These are phyloP conservation scores for Poecilus cupreus DNA, from an alignment of 2,888 invertebrate genomes.

Conservation along the genomic window DNA sequence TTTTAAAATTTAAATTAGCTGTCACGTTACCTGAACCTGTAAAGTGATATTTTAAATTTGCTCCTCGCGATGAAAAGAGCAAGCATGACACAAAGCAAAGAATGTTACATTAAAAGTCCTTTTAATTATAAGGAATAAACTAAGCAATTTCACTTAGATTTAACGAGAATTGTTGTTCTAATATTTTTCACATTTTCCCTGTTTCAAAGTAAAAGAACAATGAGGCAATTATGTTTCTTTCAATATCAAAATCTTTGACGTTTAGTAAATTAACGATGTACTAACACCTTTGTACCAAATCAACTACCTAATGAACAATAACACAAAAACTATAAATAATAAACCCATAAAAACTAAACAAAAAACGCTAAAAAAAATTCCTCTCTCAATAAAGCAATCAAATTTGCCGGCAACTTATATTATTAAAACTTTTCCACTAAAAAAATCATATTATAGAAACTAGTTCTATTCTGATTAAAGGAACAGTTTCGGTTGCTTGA, in stretches of 20 bases:
- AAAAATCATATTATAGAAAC: too few species aligned
- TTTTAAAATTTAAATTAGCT: conserved; percentile 29
- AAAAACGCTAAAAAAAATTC: too few species aligned
- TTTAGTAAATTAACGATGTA: not conserved
- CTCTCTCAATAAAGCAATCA: too few species aligned
- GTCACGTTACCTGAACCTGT: not conserved
- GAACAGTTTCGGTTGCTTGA: too few species aligned
- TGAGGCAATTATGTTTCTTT: not conserved
- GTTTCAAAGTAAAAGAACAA: not conserved
- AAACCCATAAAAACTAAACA: too few species aligned
- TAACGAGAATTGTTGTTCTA: not conserved
- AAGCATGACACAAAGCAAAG: not conserved
- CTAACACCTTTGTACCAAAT: too few species aligned
- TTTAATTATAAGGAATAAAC: not conserved
- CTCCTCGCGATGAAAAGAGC: not conserved
- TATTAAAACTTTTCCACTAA: too few species aligned
- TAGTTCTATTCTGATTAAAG: too few species aligned
- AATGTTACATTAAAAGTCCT: conserved; percentile 5
- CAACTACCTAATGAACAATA: too few species aligned
- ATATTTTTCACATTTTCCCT: not conserved
- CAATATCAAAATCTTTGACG: not conserved
- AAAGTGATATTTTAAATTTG: conserved; percentile 9
- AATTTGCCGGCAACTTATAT: too few species aligned
- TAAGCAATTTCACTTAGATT: not conserved
- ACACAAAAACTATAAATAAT: too few species aligned